Conservation (phyloP, 2,797 vertebrate genomes). For the Tenualosa thibaudeaui region DNA sequence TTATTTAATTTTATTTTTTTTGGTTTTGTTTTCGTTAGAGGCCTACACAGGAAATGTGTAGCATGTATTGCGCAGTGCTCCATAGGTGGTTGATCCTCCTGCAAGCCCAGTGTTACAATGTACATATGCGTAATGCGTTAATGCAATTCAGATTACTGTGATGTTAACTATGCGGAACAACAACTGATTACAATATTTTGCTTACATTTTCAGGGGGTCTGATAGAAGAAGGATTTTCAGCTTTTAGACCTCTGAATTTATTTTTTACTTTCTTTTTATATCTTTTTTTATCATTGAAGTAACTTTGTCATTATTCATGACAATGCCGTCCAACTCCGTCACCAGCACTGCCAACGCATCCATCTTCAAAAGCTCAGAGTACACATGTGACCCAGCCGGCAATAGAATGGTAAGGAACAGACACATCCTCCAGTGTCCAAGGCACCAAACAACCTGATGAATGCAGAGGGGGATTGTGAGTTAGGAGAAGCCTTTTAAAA, state of each 20-base stretch:
- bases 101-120: neutral
- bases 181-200: slow-evolving; percentile 34
- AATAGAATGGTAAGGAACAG: slow-evolving; percentile 73
- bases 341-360: slow-evolving; percentile 62
- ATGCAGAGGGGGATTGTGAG: neutral
- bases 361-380: slow-evolving; percentile 72
- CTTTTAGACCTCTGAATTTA: slow-evolving; percentile 48
- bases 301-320: slow-evolving; percentile 47
- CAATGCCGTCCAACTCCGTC: slow-evolving; percentile 83
- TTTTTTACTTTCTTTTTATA: slow-evolving; percentile 54
- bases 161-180: slow-evolving; percentile 1
- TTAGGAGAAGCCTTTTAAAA: neutral
- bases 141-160: neutral
- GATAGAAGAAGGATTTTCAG: slow-evolving; percentile 66
- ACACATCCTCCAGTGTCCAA: neutral
- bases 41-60: neutral
- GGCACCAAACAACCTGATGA: neutral
- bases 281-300: slow-evolving; percentile 48
- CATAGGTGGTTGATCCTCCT: neutral
- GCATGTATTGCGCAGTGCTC: neutral
- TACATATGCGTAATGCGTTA: neutral
- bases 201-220: slow-evolving; percentile 66
- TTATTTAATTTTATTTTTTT: too few species aligned
- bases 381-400: slow-evolving; percentile 65
- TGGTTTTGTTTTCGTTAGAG: neutral